Evolutionary conservation across 1,140 invertebrate species (phyloP).

Genomic region (Drosophila ambigua): DNA sequence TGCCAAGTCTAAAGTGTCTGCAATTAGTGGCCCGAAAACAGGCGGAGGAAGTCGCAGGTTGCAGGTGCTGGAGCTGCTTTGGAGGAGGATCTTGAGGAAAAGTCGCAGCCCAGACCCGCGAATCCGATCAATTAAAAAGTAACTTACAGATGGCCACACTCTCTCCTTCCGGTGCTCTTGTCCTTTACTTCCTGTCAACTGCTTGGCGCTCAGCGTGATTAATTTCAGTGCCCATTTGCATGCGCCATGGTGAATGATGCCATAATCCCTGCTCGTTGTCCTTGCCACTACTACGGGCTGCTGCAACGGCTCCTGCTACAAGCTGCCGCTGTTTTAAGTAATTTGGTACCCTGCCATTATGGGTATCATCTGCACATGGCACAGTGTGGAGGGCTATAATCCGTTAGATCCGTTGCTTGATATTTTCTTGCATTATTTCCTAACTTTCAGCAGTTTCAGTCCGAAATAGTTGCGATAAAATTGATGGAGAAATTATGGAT

Average conservation of each 20-base stretch:
- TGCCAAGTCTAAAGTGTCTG: slow-evolving; percentile 37
- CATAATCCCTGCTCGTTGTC: slow-evolving; percentile 68
- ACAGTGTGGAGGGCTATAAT: no score
- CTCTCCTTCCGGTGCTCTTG: background rate
- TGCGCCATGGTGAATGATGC: slow-evolving; percentile 64
- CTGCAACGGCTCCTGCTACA: slow-evolving; percentile 10
- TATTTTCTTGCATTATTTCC: no score
- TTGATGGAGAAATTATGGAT: no score
- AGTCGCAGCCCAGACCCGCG: slow-evolving; percentile 30
- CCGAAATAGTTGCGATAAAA: no score
- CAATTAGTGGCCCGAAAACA: slow-evolving; percentile 60
- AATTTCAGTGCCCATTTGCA: slow-evolving; percentile 74
- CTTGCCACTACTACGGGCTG: background rate
- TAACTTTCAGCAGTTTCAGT: no score
- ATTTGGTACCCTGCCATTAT: slow-evolving; percentile 54
- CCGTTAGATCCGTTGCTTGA: no score
- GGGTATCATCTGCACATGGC: slow-evolving; percentile 26
- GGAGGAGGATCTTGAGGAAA: background rate
- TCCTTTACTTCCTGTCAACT: slow-evolving; percentile 20
- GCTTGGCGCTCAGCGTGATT: slow-evolving; percentile 59
- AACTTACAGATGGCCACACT: slow-evolving; percentile 45
- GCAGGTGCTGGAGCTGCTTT: background rate
- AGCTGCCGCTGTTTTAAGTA: slow-evolving; percentile 57
- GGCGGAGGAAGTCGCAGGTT: slow-evolving; percentile 1
- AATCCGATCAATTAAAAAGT: slow-evolving; percentile 65